These are phyloP conservation scores for Acanthoscelides obtectus DNA, from an alignment of 2,888 invertebrate genomes.

Conservation along the genomic window DNA sequence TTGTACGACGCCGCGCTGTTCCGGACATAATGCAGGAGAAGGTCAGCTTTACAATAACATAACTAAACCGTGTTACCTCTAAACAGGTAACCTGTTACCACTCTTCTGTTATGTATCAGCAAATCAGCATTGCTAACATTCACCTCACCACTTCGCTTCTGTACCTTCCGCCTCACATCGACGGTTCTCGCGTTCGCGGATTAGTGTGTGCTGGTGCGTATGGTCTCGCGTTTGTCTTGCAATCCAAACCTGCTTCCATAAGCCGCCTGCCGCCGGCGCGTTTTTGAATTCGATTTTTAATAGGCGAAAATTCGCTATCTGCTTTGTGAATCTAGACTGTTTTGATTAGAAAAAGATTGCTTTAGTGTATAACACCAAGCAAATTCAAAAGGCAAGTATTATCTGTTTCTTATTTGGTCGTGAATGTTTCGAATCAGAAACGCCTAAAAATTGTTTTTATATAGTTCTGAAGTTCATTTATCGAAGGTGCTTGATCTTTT, in stretches of 20 bases:
- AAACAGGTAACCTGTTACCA: background rate
- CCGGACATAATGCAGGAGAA: background rate
- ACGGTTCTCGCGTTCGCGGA: background rate
- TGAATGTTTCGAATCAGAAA: no score
- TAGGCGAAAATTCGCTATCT: no score
- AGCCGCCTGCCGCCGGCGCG: background rate
- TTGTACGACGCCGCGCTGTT: no score
- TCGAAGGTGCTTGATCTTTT: no score
- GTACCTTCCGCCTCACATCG: background rate
- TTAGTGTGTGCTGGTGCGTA: background rate
- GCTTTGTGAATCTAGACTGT: no score
- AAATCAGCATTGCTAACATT: background rate
- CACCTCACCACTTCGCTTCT: background rate
- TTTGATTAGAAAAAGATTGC: background rate
- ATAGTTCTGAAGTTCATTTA: no score
- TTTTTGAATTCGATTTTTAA: no score
- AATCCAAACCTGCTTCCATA: background rate
- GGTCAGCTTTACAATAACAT: background rate
- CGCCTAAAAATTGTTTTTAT: no score
- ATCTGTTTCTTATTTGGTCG: no score
- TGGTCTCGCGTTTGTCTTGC: background rate
- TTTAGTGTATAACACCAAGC: background rate
- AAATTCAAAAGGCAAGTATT: background rate
- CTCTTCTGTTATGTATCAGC: background rate
- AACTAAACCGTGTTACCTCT: background rate